These are phyloP conservation scores for Bettongia penicillata DNA, from an alignment of 2,113 vertebrate genomes.

Conservation along the genomic window DNA sequence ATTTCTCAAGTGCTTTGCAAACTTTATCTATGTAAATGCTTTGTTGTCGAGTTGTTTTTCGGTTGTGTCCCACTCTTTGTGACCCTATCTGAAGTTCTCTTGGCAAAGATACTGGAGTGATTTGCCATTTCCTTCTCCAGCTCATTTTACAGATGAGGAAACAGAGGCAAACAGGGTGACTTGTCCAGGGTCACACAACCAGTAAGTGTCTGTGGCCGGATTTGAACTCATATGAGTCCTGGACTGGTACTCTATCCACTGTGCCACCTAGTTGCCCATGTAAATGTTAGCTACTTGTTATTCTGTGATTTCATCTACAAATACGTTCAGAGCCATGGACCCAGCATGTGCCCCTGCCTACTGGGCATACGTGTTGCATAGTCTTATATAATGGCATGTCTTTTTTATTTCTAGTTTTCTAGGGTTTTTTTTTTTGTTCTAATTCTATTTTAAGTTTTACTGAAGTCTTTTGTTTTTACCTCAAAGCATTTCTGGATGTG, in stretches of 20 bases:
- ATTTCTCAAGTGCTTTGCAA: neutral
- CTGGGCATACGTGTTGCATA: neutral
- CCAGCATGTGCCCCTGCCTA: neutral
- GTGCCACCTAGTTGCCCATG: neutral
- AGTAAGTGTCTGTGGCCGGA: neutral
- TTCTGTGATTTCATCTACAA: neutral
- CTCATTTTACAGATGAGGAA: neutral
- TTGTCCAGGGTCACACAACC: neutral
- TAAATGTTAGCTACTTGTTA: neutral
- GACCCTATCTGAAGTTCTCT: neutral
- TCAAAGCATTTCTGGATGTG: neutral
- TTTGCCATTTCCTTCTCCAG: neutral
- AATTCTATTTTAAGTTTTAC: neutral
- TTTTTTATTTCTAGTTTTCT: neutral
- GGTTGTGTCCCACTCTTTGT: neutral
- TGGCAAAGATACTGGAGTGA: neutral
- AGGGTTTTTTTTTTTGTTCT: neutral
- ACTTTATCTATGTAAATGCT: neutral
- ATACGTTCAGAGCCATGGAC: neutral
- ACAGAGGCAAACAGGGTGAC: neutral
- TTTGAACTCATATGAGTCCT: neutral
- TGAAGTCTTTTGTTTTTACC: neutral
- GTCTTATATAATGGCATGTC: neutral
- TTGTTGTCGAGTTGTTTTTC: neutral
- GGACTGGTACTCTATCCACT: neutral